These are phyloP conservation scores for Aurelia coerulea DNA, from an alignment of 30 jellyfish, hydroid and myxozoan species.

Conservation along the genomic window DNA sequence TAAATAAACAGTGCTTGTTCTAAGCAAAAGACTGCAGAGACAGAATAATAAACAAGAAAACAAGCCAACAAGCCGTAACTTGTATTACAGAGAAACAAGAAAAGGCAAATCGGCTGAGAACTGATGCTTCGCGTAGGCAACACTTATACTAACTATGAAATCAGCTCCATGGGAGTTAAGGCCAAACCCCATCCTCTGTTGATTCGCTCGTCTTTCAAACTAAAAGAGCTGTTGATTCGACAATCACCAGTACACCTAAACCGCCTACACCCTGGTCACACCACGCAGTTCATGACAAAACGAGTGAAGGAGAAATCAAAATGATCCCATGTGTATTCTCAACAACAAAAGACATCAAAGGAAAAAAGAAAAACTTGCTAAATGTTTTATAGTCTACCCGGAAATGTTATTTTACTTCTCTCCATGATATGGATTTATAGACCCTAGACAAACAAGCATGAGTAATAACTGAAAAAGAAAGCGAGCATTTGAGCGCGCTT, in stretches of 20 bases:
- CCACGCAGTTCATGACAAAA: slow-evolving; percentile 34
- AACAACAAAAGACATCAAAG: not conserved
- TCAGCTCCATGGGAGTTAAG: too few relatives aligned
- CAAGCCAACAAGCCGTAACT: too few relatives aligned
- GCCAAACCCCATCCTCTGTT: too few relatives aligned
- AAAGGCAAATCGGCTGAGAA: not conserved
- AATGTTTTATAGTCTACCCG: slow-evolving; percentile 43
- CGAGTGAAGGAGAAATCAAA: slow-evolving; percentile 17
- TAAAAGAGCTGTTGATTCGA: not conserved
- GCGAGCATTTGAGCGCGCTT: slow-evolving; percentile 53
- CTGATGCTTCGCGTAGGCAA: not conserved
- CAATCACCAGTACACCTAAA: slow-evolving; percentile 27
- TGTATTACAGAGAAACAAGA: too few relatives aligned
- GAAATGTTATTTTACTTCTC: slow-evolving; percentile 44
- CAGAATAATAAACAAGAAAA: too few relatives aligned
- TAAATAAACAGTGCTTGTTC: too few relatives aligned
- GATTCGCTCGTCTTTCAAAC: slow-evolving; percentile 20
- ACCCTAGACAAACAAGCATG: slow-evolving; percentile 57
- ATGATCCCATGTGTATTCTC: not conserved
- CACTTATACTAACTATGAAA: too few relatives aligned
- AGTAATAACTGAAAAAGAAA: slow-evolving; percentile 46
- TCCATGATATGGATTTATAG: slow-evolving; percentile 26
- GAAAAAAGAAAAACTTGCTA: not conserved
- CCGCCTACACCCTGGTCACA: slow-evolving; percentile 34
- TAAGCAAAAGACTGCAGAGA: too few relatives aligned